Evolutionary conservation across 30 jellyfish, hydroid and myxozoan genomes (phyloP), one percentile per base, ranked within the genome.

Genomic region (Cassiopea andromeda): DNA sequence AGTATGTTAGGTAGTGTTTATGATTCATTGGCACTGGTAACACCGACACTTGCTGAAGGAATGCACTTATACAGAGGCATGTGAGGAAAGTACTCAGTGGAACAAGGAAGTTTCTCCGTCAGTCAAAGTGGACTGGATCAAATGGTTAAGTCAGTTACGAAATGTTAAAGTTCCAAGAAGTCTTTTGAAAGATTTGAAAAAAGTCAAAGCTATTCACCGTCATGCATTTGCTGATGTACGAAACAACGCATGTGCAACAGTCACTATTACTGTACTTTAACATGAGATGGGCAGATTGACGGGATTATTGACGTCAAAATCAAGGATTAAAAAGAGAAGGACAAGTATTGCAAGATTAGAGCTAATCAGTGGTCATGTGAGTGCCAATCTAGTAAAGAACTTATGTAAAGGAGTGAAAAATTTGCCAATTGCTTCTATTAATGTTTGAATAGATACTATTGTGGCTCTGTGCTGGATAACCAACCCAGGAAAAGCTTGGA

Each of bases 181-280:
- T 46, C 80, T 82, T 64, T 46, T 66, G 0, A 70, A 81, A 47
- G 71, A 7, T 17, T 8, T 6, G 44, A 81, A 46, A 27, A 60
- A 58, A 57, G 87, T 90, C 82, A 48, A 81, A 49, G 76, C 64
- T 67, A 50, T 82, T 73, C 94, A 82, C 67, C 43, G 83, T 15
- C 94, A 90, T 76, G 1, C 67, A 47, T 90, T 90, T 75, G 97
- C 76, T 16, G 97, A 90, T 90, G 97, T n/a, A n/a, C 93, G 43
- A 82, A 60, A 90, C 43, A 85, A 46, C 1, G 97, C 95, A 50
- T 46, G 94, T 72, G 69, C 85, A 6, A 83, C 91, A 69, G 98
- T 74, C 0, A 54, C 64, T 0, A 54, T 54, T 79, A 10, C 78
- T 14, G 77, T 87, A 6, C 86, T 78, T 1, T 77, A 87, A 60